phyloP scores from a whole-genome alignment of 2,113 vertebrate genomes.

The Caretta caretta region DNA sequence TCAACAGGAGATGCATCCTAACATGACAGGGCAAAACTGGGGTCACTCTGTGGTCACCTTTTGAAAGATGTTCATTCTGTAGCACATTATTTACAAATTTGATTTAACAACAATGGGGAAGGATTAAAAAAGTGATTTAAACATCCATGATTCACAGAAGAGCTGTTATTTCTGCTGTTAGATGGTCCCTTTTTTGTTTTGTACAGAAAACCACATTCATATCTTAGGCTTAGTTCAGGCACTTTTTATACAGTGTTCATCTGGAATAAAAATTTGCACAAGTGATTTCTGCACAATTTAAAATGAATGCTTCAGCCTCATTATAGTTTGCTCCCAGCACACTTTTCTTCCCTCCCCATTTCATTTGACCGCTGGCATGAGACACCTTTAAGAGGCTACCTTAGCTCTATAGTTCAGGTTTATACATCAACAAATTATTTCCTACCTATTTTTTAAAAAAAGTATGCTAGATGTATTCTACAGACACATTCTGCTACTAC shows the following conservation, averaged over 20 bases:
- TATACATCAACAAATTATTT: conserved; percentile 72
- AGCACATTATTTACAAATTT: conserved; percentile 38
- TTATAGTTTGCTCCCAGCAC: conserved; percentile 52
- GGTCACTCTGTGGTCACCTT: background rate
- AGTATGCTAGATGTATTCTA: conserved; percentile 74
- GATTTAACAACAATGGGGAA: conserved; percentile 55
- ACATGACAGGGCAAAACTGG: background rate
- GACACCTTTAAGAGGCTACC: conserved; percentile 65
- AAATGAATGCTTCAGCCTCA: conserved; percentile 66
- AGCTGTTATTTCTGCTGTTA: conserved; percentile 55
- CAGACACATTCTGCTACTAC: conserved; percentile 76
- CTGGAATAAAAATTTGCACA: conserved; percentile 79
- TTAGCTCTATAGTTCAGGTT: conserved; percentile 74
- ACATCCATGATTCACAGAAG: conserved; percentile 76
- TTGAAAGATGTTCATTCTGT: background rate
- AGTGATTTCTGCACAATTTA: conserved; percentile 75
- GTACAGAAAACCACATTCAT: conserved; percentile 73
- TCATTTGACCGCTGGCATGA: conserved; percentile 45
- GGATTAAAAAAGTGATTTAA: conserved; percentile 66
- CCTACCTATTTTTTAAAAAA: conserved; percentile 73
- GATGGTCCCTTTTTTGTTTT: conserved; percentile 51
- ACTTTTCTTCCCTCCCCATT: conserved; percentile 15
- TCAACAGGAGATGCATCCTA: background rate
- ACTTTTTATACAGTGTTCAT: conserved; percentile 80
- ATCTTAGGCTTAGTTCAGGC: conserved; percentile 82